These are phyloP conservation scores for Pterobdella sp. DNA, from an alignment of 2,888 invertebrate species.

Conservation along the genomic window DNA sequence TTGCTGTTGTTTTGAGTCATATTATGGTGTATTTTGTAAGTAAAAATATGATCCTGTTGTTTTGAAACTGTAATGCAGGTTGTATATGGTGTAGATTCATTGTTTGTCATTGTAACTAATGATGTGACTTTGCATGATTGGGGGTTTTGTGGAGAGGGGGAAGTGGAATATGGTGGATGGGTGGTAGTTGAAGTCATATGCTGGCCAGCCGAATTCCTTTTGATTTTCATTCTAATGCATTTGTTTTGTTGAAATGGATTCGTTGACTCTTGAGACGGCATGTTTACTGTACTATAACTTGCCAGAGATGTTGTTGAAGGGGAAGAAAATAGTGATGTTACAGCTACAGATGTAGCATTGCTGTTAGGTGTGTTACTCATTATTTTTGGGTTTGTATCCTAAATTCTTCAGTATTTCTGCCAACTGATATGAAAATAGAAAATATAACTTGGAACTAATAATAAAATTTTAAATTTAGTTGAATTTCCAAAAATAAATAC, in stretches of 20 bases:
- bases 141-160: not conserved
- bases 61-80: not conserved
- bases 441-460: no score
- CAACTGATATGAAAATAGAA: no score
- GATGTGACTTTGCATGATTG: not conserved
- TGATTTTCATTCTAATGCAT: constrained; percentile 33
- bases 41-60: constrained; percentile 2
- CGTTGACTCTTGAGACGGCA: constrained; percentile 4
- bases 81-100: not conserved
- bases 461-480: no score
- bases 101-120: constrained; percentile 13
- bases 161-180: not conserved
- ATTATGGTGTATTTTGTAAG: constrained; percentile 24
- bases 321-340: not conserved
- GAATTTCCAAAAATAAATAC: no score
- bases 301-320: not conserved
- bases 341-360: not conserved
- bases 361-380: not conserved
- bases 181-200: not conserved
- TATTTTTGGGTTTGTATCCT: not conserved
- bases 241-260: constrained; percentile 23
- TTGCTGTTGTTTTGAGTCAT: not conserved
- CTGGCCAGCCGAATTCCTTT: constrained; percentile 26
- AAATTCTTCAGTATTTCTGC: no score
- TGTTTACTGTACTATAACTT: constrained; percentile 25